Percentiles rank a stretch among this genome's conserved stretches.
Conservation (phyloP, 1,140 invertebrate genomes). For the Bombyx mandarina region DNA sequence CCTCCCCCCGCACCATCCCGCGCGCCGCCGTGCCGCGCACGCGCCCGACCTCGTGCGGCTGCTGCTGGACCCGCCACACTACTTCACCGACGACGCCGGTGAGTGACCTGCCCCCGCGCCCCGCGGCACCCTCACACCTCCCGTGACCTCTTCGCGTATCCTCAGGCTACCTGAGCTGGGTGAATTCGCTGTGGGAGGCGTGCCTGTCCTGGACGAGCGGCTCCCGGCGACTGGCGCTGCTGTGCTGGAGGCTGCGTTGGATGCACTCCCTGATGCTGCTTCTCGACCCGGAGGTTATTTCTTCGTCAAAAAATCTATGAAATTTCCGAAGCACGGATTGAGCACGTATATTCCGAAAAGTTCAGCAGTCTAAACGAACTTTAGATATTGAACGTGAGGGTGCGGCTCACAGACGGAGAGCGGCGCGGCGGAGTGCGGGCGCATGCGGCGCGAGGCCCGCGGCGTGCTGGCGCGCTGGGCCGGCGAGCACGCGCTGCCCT, state of each 20-base stretch:
- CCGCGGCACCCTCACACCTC: not conserved
- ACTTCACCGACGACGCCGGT: conserved; percentile 10
- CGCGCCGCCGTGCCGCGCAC: conserved; percentile 2
- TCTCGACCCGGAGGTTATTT: not conserved
- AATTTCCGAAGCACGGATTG: no score
- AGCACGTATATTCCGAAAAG: no score
- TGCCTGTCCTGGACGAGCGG: conserved; percentile 4
- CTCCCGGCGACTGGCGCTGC: conserved; percentile 8
- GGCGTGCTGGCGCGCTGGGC: conserved; percentile 11
- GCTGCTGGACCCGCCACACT: conserved; percentile 15
- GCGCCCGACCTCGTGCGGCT: conserved; percentile 1
- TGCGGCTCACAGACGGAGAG: not conserved
- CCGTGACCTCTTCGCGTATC: not conserved
- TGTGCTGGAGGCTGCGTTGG: conserved; percentile 22
- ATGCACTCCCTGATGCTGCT: conserved; percentile 20
- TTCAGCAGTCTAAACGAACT: no score
- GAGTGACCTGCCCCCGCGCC: not conserved
- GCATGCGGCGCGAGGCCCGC: conserved; percentile 3
- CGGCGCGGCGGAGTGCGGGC: not conserved
- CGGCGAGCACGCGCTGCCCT: conserved; percentile 15
- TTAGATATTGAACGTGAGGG: not conserved
- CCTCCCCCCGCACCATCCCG: conserved; percentile 10
- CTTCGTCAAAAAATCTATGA: no score
- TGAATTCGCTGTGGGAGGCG: conserved; percentile 14
- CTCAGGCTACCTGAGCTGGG: conserved; percentile 12